A percentile compares a stretch with the other conserved stretches of the same genome.
phyloP scores from a whole-genome alignment of 2,797 vertebrate genomes.

The Anguilla marmorata region DNA sequence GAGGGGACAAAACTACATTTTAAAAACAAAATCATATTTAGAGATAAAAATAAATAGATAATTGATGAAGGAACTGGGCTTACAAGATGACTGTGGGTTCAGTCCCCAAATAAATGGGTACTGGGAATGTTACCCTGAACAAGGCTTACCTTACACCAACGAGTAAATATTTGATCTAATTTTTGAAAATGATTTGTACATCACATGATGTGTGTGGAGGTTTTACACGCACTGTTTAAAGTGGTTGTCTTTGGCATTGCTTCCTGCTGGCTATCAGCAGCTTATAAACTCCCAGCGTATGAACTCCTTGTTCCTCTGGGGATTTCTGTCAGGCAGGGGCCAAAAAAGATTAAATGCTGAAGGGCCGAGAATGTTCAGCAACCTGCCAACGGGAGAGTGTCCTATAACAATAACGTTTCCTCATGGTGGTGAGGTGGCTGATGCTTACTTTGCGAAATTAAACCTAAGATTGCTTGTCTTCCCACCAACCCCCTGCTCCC shows the following conservation, averaged over 20 bases:
- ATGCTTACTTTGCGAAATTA: background rate
- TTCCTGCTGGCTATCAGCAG: background rate
- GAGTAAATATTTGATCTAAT: background rate
- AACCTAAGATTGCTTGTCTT: background rate
- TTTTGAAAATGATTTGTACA: background rate
- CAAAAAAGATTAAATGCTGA: background rate
- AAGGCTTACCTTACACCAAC: background rate
- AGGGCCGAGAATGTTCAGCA: background rate
- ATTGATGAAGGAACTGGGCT: background rate
- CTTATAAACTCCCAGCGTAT: background rate
- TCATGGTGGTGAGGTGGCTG: background rate
- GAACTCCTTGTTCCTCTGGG: background rate
- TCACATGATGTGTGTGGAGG: background rate
- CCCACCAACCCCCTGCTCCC: background rate
- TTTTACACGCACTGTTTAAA: background rate
- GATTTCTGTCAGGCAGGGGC: background rate
- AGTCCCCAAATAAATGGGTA: background rate
- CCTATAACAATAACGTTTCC: constrained; percentile 1
- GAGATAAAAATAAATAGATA: background rate
- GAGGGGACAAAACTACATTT: background rate
- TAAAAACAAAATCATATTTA: background rate
- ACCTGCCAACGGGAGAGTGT: constrained; percentile 9
- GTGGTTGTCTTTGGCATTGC: background rate
- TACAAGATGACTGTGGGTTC: background rate
- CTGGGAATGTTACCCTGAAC: background rate